phyloP scores from a whole-genome alignment of 2,113 vertebrate species.

The Nycticorax nycticorax region DNA sequence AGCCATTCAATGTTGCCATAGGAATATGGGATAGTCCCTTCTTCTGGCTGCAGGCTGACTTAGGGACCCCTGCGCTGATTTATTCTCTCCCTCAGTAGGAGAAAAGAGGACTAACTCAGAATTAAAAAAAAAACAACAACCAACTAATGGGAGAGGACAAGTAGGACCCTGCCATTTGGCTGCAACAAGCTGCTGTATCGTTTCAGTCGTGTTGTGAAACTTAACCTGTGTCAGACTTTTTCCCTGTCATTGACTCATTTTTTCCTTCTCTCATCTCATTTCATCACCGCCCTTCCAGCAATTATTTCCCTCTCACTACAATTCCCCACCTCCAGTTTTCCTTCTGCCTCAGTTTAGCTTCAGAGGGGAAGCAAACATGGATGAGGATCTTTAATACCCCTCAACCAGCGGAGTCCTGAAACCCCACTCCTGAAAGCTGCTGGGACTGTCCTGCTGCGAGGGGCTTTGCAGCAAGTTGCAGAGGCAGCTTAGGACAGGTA shows the following conservation, averaged over 20 bases:
- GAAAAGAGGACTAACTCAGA: neutral
- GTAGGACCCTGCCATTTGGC: neutral
- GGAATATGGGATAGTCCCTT: neutral
- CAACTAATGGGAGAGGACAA: neutral
- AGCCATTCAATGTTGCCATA: neutral
- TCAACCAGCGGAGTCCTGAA: neutral
- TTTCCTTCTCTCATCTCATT: neutral
- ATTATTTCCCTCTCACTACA: neutral
- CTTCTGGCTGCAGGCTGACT: neutral
- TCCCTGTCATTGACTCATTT: neutral
- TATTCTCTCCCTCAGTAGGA: neutral
- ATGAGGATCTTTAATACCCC: neutral
- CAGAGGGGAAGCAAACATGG: neutral
- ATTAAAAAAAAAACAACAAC: neutral
- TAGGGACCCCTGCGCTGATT: neutral
- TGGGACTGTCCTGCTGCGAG: rapidly evolving
- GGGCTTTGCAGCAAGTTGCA: neutral
- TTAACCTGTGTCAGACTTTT: neutral
- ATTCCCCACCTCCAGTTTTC: neutral
- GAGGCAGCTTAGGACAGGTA: neutral
- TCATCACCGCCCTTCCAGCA: neutral
- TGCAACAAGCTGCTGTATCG: neutral
- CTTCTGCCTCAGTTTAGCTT: neutral
- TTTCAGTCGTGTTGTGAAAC: neutral
- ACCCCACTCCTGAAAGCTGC: neutral